These are phyloP conservation scores for Kryphioiulus occultus DNA, from an alignment of 2,888 invertebrate genomes.

Conservation along the genomic window DNA sequence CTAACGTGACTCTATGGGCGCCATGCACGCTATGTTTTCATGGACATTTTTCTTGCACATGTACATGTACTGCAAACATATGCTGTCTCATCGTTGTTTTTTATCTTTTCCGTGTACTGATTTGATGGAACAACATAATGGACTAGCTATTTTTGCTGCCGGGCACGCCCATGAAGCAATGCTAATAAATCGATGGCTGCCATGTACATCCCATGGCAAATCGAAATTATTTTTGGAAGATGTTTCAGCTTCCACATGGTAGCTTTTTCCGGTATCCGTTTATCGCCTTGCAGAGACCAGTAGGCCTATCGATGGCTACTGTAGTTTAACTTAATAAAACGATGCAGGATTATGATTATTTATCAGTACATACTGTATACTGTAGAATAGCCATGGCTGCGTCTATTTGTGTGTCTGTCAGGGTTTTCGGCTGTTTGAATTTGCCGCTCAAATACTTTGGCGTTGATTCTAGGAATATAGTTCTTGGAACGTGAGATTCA, in stretches of 20 bases:
- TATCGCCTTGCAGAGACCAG: neutral
- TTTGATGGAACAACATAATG: constrained; percentile 31
- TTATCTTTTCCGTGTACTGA: neutral
- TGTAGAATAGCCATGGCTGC: too few relatives aligned
- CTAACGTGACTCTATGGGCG: neutral
- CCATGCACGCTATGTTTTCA: neutral
- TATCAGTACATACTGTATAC: too few relatives aligned
- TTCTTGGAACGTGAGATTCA: too few relatives aligned
- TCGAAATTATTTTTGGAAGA: constrained; percentile 8
- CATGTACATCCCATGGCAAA: constrained; percentile 19
- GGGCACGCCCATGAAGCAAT: constrained; percentile 26
- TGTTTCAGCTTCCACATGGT: neutral
- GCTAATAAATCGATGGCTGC: constrained; percentile 26
- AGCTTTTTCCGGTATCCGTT: neutral
- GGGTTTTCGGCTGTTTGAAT: too few relatives aligned
- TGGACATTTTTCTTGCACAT: constrained; percentile 20
- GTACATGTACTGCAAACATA: constrained; percentile 13
- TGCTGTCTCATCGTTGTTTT: constrained; percentile 17
- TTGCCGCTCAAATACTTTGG: too few relatives aligned
- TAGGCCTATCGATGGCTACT: neutral
- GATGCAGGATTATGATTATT: neutral
- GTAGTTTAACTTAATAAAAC: neutral
- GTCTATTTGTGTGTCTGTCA: too few relatives aligned
- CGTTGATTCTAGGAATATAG: too few relatives aligned
- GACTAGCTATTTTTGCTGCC: constrained; percentile 31